Evolutionary conservation across 2,797 vertebrate species (phyloP).

Genomic region (Urocyon cinereoargenteus): DNA sequence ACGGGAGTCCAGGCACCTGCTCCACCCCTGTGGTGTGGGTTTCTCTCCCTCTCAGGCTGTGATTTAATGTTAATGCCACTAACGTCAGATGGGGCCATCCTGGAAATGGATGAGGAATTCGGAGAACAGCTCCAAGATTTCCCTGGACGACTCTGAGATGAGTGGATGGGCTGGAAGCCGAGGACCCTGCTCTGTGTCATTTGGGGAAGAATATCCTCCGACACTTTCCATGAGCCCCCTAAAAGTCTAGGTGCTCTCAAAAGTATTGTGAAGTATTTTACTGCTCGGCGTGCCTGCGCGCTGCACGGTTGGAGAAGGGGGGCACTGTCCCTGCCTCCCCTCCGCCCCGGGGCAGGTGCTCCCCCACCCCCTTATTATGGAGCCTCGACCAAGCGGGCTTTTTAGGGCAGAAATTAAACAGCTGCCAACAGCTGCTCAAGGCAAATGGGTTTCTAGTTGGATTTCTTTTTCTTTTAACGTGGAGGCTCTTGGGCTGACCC

Average conservation of each 20-base stretch:
- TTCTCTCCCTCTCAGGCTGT: not conserved
- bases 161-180: constrained; percentile 56
- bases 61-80: constrained; percentile 62
- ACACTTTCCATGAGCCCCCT: constrained; percentile 27
- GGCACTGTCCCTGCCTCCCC: constrained; percentile 75
- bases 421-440: constrained; percentile 70
- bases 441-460: constrained; percentile 55
- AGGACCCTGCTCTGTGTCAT: constrained; percentile 61
- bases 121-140: constrained; percentile 79
- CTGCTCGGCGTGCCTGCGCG: constrained; percentile 42
- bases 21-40: not conserved
- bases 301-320: constrained; percentile 32
- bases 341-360: constrained; percentile 65
- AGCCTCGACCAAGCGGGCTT: constrained; percentile 75
- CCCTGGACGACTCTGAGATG: constrained; percentile 64
- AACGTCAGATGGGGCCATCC: constrained; percentile 59
- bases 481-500: not conserved
- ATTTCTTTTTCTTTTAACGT: constrained; percentile 73
- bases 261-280: constrained; percentile 63
- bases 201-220: constrained; percentile 65
- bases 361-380: constrained; percentile 66
- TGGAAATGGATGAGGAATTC: constrained; percentile 78
- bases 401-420: constrained; percentile 77
- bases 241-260: constrained; percentile 45
- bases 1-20: not conserved